Evolutionary conservation across 1,140 invertebrate genomes (phyloP).

Genomic region (Drosophila aff.): DNA sequence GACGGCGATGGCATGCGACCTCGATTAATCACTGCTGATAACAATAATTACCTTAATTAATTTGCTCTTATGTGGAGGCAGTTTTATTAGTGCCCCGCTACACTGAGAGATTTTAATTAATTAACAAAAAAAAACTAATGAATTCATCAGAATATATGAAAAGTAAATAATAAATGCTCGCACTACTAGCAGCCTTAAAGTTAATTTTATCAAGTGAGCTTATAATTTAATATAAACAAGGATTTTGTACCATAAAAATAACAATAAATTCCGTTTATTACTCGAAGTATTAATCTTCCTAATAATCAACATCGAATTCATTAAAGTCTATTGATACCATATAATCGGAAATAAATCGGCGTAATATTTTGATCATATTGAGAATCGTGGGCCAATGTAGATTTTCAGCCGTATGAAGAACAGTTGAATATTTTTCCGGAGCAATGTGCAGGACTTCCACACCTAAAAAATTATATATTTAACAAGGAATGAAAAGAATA

Average conservation of each 20-base stretch:
- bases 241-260: background rate
- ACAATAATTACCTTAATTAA: conserved; percentile 23
- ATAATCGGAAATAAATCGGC: conserved; percentile 34
- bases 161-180: no score
- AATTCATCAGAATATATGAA: background rate
- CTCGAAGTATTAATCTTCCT: no score
- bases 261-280: background rate
- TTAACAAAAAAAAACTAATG: background rate
- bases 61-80: background rate
- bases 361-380: conserved; percentile 48
- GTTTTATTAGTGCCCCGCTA: background rate
- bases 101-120: background rate
- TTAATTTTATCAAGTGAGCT: background rate
- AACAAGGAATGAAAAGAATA: background rate
- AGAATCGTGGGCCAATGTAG: conserved; percentile 50
- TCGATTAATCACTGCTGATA: conserved; percentile 18
- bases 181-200: background rate
- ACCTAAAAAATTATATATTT: conserved; percentile 7
- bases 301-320: background rate
- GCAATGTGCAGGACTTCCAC: conserved; percentile 39
- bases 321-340: background rate
- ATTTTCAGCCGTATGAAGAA: conserved; percentile 22
- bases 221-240: background rate
- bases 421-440: conserved; percentile 33
- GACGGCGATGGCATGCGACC: background rate